Percentiles rank a stretch among this genome's conserved stretches.
Evolutionary conservation across 64 coral and sea anemone species (phyloP).

Genomic region (Acropora yongei): DNA sequence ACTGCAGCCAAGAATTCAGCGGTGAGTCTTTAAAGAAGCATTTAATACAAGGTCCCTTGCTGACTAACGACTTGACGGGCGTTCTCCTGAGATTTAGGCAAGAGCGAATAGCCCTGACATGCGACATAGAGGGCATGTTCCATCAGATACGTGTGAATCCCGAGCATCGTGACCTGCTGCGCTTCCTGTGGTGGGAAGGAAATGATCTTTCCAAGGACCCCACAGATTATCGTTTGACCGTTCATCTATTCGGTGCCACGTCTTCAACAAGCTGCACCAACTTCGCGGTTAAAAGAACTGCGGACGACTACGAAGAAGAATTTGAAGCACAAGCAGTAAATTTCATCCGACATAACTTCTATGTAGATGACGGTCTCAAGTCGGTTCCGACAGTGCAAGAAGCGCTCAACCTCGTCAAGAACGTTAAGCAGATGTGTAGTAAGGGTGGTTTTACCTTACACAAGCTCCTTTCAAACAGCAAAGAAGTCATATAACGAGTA

Average conservation of each 20-base stretch:
- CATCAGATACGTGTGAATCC: conserved; percentile 7
- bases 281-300: not conserved
- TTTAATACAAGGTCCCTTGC: not conserved
- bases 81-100: conserved; percentile 26
- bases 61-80: conserved; percentile 18
- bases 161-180: conserved; percentile 11
- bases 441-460: not conserved
- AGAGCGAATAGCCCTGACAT: conserved; percentile 18
- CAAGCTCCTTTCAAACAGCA: conserved; percentile 24
- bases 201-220: not conserved
- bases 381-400: too few species aligned
- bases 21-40: not conserved
- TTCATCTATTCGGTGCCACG: not conserved
- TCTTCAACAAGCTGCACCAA: not conserved
- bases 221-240: not conserved
- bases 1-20: not conserved
- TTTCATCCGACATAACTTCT: too few species aligned
- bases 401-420: too few species aligned
- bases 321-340: too few species aligned
- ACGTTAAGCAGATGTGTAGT: too few species aligned
- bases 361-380: too few species aligned
- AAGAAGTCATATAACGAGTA: conserved; percentile 15
- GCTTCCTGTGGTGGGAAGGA: too few species aligned
- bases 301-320: too few species aligned
- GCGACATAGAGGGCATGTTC: conserved; percentile 42